Percentiles rank a stretch among this genome's conserved stretches.
These are phyloP conservation scores for Drosophila sp. DNA, from an alignment of 1,140 invertebrate genomes.

Conservation along the genomic window DNA sequence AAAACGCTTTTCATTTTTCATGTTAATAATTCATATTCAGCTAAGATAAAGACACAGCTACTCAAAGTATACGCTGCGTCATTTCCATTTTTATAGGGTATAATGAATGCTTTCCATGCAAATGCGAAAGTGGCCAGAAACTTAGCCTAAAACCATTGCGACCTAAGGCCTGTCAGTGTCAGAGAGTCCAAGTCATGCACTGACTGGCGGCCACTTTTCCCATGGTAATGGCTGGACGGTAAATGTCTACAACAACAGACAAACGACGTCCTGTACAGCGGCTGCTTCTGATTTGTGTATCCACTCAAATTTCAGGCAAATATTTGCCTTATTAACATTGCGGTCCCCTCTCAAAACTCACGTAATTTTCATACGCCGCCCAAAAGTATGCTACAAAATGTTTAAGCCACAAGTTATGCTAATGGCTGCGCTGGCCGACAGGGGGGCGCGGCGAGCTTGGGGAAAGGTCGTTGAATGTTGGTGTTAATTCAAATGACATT, in stretches of 20 bases:
- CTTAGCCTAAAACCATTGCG: conserved; percentile 20
- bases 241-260: conserved; percentile 21
- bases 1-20: not conserved
- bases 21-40: too few species aligned
- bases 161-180: conserved; percentile 29
- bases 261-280: conserved; percentile 11
- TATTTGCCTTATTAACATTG: conserved; percentile 76
- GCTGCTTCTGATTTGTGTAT: conserved; percentile 40
- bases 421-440: conserved; percentile 38
- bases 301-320: conserved; percentile 57
- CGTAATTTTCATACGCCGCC: conserved; percentile 53
- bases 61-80: too few species aligned
- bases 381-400: conserved; percentile 56
- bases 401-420: conserved; percentile 64
- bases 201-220: conserved; percentile 23
- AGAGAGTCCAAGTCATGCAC: conserved; percentile 38
- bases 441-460: not conserved
- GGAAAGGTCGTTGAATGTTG: conserved; percentile 23
- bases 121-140: conserved; percentile 26
- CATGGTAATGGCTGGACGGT: conserved; percentile 27
- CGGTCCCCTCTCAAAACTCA: conserved; percentile 34
- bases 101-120: conserved; percentile 35
- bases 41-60: too few species aligned
- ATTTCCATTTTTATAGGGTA: not conserved
- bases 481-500: conserved; percentile 81